Conservation (phyloP, 2,888 invertebrate species). For the Sicus ferrugineus region DNA sequence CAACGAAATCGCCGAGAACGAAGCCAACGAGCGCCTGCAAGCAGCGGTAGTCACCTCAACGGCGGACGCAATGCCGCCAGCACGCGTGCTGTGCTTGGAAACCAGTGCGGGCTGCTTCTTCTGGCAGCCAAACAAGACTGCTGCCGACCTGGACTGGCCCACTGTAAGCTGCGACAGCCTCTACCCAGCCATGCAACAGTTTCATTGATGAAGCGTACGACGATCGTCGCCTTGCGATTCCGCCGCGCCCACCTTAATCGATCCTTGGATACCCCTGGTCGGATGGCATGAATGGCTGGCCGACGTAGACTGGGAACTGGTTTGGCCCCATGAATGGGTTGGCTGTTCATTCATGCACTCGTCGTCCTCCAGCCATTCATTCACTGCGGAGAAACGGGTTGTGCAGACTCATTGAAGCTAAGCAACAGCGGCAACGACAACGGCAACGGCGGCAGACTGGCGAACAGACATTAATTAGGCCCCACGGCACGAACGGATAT, state of each 20-base stretch:
- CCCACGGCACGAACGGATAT: conserved; percentile 12
- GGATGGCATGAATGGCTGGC: conserved; percentile 5
- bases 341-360: conserved; percentile 9
- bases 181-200: neutral
- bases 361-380: conserved; percentile 24
- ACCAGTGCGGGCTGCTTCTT: conserved; percentile 58
- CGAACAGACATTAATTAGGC: conserved; percentile 5
- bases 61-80: conserved; percentile 29
- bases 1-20: conserved; percentile 59
- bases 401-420: neutral
- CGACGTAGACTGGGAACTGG: conserved; percentile 19
- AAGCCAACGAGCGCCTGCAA: conserved; percentile 57
- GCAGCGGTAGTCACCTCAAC: conserved; percentile 16
- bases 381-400: conserved; percentile 7
- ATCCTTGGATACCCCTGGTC: neutral
- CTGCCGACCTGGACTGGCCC: conserved; percentile 9
- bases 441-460: neutral
- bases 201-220: conserved; percentile 26
- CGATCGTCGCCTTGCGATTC: no score
- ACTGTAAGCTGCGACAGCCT: neutral
- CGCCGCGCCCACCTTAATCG: neutral
- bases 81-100: conserved; percentile 51
- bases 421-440: no score
- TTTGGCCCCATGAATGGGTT: conserved; percentile 19
- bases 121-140: conserved; percentile 50